phyloP scores from a whole-genome alignment of 2,797 vertebrate species.

The Oreortyx pictus region DNA sequence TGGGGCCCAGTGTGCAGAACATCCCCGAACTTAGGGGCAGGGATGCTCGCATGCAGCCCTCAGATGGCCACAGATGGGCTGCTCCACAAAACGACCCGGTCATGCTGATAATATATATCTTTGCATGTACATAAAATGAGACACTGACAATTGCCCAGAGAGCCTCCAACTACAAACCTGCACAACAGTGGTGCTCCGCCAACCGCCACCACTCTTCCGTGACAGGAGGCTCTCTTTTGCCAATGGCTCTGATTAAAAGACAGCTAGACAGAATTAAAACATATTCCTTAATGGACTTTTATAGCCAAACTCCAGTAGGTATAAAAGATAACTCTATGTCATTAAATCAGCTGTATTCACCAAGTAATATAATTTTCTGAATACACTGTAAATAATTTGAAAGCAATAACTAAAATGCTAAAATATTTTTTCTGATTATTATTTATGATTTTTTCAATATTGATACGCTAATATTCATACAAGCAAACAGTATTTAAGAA shows the following conservation, averaged over 20 bases:
- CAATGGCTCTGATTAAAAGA: background rate
- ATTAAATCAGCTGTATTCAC: background rate
- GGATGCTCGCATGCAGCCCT: background rate
- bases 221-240: background rate
- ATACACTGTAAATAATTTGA: background rate
- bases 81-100: background rate
- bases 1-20: background rate
- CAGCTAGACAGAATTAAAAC: background rate
- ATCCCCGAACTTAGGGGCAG: background rate
- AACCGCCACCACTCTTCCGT: background rate
- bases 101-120: background rate
- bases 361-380: background rate
- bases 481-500: background rate
- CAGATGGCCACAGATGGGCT: background rate
- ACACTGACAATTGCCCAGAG: background rate
- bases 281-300: background rate
- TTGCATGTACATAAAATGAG: background rate
- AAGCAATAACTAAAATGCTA: background rate
- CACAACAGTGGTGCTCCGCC: background rate
- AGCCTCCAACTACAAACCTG: background rate
- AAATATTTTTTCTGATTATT: background rate
- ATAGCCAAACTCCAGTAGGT: background rate
- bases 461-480: background rate
- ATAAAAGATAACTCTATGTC: background rate
- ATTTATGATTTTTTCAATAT: background rate